Evolutionary conservation across 2,888 invertebrate species (phyloP).

Genomic region (Ennomos fuscantarius): DNA sequence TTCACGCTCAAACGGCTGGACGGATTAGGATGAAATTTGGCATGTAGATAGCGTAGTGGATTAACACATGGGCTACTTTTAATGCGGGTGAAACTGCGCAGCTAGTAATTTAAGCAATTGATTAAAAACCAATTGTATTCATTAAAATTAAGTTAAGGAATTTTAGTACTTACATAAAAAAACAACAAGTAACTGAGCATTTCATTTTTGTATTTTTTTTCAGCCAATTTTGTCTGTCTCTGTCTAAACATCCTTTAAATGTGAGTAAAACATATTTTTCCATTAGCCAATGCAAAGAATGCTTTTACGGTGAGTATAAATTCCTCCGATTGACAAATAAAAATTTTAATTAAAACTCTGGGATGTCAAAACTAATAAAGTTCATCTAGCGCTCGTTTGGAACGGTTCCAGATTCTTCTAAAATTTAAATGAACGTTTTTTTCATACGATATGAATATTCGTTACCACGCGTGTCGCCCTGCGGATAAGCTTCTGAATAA

Average conservation of each 20-base stretch:
- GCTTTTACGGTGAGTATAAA: conserved; percentile 27
- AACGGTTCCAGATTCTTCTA: conserved; percentile 69
- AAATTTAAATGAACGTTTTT: conserved; percentile 58
- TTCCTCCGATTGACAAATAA: conserved; percentile 51
- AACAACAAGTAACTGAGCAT: neutral
- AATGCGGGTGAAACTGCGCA: too few species aligned
- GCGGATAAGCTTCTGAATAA: conserved; percentile 52
- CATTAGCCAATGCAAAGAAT: conserved; percentile 23
- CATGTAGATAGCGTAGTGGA: too few species aligned
- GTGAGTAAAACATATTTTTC: neutral
- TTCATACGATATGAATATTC: conserved; percentile 72
- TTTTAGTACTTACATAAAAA: neutral
- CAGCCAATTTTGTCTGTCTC: neutral
- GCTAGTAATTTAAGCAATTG: too few species aligned
- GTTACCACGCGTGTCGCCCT: conserved; percentile 69
- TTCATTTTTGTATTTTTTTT: conserved; percentile 1
- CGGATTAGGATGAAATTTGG: too few species aligned
- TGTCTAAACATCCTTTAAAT: too few species aligned
- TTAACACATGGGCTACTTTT: too few species aligned
- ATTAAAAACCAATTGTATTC: too few species aligned
- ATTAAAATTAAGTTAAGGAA: too few species aligned
- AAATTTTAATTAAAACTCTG: conserved; percentile 64
- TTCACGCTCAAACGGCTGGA: too few species aligned
- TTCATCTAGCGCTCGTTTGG: conserved; percentile 58
- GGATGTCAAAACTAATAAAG: conserved; percentile 65